Evolutionary conservation across 2,888 invertebrate species (phyloP).

Genomic region (Tetragnatha montana): DNA sequence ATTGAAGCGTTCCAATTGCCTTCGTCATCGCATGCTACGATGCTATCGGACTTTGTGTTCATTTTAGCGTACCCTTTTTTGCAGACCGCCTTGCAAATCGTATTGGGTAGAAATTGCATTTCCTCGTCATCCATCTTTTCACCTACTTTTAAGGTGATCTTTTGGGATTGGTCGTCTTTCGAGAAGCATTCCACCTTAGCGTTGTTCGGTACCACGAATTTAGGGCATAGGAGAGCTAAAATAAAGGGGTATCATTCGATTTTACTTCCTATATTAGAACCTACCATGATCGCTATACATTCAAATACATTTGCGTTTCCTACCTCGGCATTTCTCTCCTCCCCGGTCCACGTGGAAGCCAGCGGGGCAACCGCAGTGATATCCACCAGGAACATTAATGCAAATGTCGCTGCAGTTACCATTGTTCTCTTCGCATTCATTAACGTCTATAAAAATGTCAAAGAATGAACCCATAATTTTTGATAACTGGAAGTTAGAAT

Average conservation of each 20-base stretch:
- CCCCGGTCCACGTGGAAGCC: slow-evolving; percentile 77
- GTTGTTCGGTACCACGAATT: slow-evolving; percentile 15
- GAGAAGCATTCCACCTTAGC: slow-evolving; percentile 4
- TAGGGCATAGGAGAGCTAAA: slow-evolving; percentile 30
- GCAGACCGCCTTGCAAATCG: slow-evolving; percentile 35
- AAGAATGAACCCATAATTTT: not conserved
- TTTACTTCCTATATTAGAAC: no score
- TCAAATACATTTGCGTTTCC: not conserved
- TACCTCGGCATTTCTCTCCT: slow-evolving; percentile 74
- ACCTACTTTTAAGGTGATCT: not conserved
- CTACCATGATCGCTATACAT: no score
- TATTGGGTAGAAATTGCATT: slow-evolving; percentile 14
- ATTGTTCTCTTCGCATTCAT: slow-evolving; percentile 73
- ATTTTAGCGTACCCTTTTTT: slow-evolving; percentile 15
- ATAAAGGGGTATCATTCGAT: not conserved
- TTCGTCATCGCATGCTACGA: slow-evolving; percentile 10
- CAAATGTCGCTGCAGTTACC: slow-evolving; percentile 77
- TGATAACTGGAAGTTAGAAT: not conserved
- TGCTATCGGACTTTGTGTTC: no score
- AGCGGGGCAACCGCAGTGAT: slow-evolving; percentile 79
- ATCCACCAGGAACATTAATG: slow-evolving; percentile 74
- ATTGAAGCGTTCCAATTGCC: slow-evolving; percentile 38
- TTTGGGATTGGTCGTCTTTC: not conserved
- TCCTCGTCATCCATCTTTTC: not conserved
- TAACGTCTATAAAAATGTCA: slow-evolving; percentile 48